A percentile compares a stretch with the other conserved stretches of the same genome.
Evolutionary conservation across 1,140 invertebrate species (phyloP).

Genomic region (Anoplolepis gracilipes): DNA sequence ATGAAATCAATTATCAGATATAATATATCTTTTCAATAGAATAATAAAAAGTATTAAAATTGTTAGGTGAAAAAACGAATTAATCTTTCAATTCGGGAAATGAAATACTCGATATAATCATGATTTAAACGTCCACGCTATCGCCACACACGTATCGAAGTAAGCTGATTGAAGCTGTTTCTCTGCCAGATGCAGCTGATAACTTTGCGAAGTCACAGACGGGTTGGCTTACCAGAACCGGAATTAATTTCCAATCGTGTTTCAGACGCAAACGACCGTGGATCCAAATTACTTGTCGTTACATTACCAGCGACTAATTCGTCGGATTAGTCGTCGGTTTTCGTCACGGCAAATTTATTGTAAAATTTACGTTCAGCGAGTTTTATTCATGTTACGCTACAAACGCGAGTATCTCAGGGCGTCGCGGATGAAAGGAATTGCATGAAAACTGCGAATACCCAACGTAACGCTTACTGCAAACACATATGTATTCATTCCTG

Average conservation of each 20-base stretch:
- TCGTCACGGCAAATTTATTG: neutral
- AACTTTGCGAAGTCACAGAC: constrained; percentile 52
- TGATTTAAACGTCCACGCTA: constrained; percentile 13
- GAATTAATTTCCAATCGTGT: constrained; percentile 61
- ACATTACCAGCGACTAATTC: constrained; percentile 48
- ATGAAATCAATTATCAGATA: neutral
- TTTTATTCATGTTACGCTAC: neutral
- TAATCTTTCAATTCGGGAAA: neutral
- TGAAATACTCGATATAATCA: neutral
- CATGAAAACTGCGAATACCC: neutral
- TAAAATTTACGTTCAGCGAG: neutral
- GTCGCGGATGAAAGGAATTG: neutral
- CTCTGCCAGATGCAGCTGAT: constrained; percentile 21
- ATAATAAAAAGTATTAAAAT: neutral
- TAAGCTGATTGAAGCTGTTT: constrained; percentile 50
- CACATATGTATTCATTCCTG: too few relatives aligned
- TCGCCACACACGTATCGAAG: neutral
- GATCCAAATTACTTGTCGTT: constrained; percentile 44
- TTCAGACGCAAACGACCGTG: constrained; percentile 54
- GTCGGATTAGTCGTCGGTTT: constrained; percentile 33
- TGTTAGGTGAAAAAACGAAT: neutral
- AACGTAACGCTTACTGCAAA: neutral
- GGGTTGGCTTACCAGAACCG: constrained; percentile 32
- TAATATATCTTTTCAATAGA: neutral
- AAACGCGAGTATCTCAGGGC: neutral